Base-by-base conservation (phyloP, 1,140 invertebrate genomes). In the honey bee (Apis mellifera) region DNA sequence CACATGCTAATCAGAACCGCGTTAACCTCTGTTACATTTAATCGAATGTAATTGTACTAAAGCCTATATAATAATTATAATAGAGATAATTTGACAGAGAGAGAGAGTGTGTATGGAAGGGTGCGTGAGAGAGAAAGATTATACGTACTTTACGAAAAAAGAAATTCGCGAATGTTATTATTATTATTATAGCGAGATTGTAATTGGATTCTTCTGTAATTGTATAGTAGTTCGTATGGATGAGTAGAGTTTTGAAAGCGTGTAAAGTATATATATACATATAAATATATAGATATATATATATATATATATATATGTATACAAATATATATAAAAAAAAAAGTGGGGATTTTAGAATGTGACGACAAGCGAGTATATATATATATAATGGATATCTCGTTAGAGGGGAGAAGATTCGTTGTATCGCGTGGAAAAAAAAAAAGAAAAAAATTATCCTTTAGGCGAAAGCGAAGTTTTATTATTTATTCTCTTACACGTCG, bases 21-120 rank as follows among this genome's bases (percentile, higher is more conserved):
- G 93, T 94, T 94, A 93, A 94, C 93, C 93, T 94, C 93, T 91
- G 91, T 93, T 94, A 93, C 91, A 90, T 94, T 94, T 94, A 93
- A 93, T 92, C 90, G 90, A 92, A 92, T 92, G 90, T 93, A 92
- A 93, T 92, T 93, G 80, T 91, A 93, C 90, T 92, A 91, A 93
- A 93, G 88, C 85, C 90, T 91, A 90, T n/a, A n/a, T n/a, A n/a
- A n/a, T 86, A 86, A 68, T 32, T 42, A 42, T 42, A 48, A 59
- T 76, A 76, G 64, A 23, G 55, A 76, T 57, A 76, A 81, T 32
- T 42, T 26, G 62, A 26, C 50, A 21, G 23, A 50, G 52, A 55
- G 23, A 11, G 50, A 23, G 66, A 23, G 50, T 17, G 69, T n/a
- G 59, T 17, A 42, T 64, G 66, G 4, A 15, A 54, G 52, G 15